Percentiles rank a stretch among this genome's conserved stretches.
These are phyloP conservation scores for Upupa epops DNA, from an alignment of 2,113 vertebrate species.

Conservation along the genomic window DNA sequence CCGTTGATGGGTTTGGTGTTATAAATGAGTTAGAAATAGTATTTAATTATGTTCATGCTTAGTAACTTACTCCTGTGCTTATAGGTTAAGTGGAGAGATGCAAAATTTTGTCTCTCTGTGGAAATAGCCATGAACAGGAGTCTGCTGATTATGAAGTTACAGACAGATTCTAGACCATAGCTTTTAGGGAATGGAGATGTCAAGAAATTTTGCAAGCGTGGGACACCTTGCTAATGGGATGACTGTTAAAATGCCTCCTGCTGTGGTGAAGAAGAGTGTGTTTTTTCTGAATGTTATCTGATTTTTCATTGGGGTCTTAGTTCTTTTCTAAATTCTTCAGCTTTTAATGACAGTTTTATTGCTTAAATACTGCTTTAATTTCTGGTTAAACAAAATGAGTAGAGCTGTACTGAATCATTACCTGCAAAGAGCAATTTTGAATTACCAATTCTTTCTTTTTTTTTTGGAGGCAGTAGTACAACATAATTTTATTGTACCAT, in stretches of 20 bases:
- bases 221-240: neutral
- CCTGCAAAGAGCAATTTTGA: neutral
- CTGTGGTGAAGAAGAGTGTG: neutral
- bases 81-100: neutral
- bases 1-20: neutral
- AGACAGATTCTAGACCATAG: accelerated
- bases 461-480: neutral
- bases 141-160: neutral
- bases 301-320: neutral
- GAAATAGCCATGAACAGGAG: neutral
- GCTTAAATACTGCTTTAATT: neutral
- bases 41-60: neutral
- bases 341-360: neutral
- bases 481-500: neutral
- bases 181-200: neutral
- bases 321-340: neutral
- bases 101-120: neutral
- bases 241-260: neutral
- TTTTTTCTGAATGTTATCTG: neutral
- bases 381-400: neutral
- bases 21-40: neutral
- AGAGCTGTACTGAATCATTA: neutral
- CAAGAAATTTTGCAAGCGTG: neutral
- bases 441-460: neutral
- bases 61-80: neutral